Evolutionary conservation across 2,797 vertebrate species (phyloP).

Genomic region (Antennarius maculatus): DNA sequence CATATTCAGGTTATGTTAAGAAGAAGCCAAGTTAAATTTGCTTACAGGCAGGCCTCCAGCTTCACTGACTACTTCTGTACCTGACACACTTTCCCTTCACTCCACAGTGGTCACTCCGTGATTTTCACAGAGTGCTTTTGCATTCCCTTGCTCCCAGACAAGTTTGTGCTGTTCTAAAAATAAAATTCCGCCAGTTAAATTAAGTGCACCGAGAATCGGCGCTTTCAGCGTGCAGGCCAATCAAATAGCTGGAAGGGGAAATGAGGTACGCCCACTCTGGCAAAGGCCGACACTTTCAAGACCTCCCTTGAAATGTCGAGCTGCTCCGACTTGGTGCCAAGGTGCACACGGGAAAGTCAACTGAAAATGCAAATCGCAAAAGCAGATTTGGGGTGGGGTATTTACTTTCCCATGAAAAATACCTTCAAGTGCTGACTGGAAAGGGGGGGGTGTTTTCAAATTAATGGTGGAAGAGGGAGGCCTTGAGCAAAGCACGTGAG

Average conservation of each 20-base stretch:
- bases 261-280: slow-evolving; percentile 26
- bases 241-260: slow-evolving; percentile 47
- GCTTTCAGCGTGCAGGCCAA: slow-evolving; percentile 46
- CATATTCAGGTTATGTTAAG: slow-evolving; percentile 18
- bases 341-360: slow-evolving; percentile 13
- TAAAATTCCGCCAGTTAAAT: slow-evolving; percentile 78
- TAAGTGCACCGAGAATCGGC: slow-evolving; percentile 69
- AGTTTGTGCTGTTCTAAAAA: slow-evolving; percentile 68
- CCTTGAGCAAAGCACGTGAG: slow-evolving; percentile 7
- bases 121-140: slow-evolving; percentile 13
- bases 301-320: slow-evolving; percentile 31
- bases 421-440: not conserved
- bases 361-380: slow-evolving; percentile 32
- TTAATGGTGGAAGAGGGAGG: slow-evolving; percentile 18
- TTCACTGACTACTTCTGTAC: slow-evolving; percentile 16
- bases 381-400: not conserved
- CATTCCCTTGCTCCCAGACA: slow-evolving; percentile 42
- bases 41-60: slow-evolving; percentile 22
- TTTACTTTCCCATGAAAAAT: slow-evolving; percentile 7
- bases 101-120: slow-evolving; percentile 32
- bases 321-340: slow-evolving; percentile 18
- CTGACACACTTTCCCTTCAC: slow-evolving; percentile 6
- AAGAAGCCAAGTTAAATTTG: slow-evolving; percentile 30
- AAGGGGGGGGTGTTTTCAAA: not conserved
- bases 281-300: slow-evolving; percentile 28